Evolutionary conservation across 2,888 invertebrate species (phyloP).

Genomic region (Acleris emargana): DNA sequence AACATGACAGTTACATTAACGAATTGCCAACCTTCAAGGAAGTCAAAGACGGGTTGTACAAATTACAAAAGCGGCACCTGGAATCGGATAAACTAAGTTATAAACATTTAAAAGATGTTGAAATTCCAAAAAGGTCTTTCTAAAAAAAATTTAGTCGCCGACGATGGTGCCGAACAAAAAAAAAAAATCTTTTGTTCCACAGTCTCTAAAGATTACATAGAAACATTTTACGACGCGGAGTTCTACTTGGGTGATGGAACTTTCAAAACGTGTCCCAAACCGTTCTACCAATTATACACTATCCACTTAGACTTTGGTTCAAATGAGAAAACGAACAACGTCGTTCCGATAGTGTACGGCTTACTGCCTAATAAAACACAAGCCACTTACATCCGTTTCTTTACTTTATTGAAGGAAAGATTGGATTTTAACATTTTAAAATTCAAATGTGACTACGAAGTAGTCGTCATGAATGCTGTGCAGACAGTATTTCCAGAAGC

Average conservation of each 20-base stretch:
- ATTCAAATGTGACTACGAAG: constrained; percentile 13
- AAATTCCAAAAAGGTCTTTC: too few species aligned
- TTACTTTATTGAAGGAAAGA: constrained; percentile 8
- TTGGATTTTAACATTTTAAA: constrained; percentile 1
- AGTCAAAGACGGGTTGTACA: too few species aligned
- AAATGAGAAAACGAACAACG: constrained; percentile 2
- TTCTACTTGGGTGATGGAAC: constrained; percentile 8
- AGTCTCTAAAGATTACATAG: too few species aligned
- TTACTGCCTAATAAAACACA: constrained; percentile 12
- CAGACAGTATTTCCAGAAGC: constrained; percentile 3
- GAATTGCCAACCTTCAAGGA: too few species aligned
- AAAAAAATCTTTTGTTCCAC: too few species aligned
- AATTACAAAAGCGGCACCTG: too few species aligned
- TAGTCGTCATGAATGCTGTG: constrained; percentile 6
- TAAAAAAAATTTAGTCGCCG: too few species aligned
- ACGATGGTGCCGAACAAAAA: too few species aligned
- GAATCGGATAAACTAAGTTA: too few species aligned
- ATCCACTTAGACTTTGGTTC: neutral
- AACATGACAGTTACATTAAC: too few species aligned
- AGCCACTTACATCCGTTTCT: constrained; percentile 6
- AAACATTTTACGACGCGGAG: neutral
- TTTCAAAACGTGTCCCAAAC: constrained; percentile 4
- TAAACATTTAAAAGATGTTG: too few species aligned
- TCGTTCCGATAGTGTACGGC: constrained; percentile 8
- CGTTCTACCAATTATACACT: constrained; percentile 12